phyloP scores from a whole-genome alignment of 2,888 invertebrate species.

The Pharmacophagus antenor region DNA sequence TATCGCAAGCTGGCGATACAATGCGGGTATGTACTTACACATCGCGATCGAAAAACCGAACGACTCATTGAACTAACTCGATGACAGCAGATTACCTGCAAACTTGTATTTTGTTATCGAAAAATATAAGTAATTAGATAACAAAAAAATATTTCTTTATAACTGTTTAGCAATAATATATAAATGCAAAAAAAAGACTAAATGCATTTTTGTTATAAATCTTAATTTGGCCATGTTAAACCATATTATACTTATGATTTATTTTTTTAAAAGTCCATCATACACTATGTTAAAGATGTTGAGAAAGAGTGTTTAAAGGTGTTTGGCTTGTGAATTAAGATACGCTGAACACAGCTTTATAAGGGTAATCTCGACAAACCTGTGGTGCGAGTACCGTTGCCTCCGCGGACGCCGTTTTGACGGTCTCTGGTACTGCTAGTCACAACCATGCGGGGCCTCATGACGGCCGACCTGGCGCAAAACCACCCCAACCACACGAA shows the following conservation, averaged over 20 bases:
- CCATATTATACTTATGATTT: too few relatives aligned
- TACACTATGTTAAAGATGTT: too few relatives aligned
- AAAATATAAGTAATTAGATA: too few relatives aligned
- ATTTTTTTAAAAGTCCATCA: too few relatives aligned
- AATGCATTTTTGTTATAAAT: too few relatives aligned
- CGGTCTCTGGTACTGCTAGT: slow-evolving; percentile 59
- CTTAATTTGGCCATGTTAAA: too few relatives aligned
- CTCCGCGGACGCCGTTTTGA: slow-evolving; percentile 72
- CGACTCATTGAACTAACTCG: not conserved
- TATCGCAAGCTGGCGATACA: slow-evolving; percentile 10
- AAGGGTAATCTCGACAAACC: slow-evolving; percentile 49
- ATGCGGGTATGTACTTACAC: slow-evolving; percentile 1
- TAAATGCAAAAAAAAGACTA: too few relatives aligned
- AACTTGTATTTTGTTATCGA: not conserved
- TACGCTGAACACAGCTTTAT: not conserved
- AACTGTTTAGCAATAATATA: too few relatives aligned
- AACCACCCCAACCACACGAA: slow-evolving; percentile 52
- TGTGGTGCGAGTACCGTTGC: slow-evolving; percentile 67
- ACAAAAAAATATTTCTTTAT: too few relatives aligned
- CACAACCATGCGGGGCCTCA: slow-evolving; percentile 65
- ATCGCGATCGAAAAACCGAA: not conserved
- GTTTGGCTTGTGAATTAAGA: not conserved
- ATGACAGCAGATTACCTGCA: not conserved
- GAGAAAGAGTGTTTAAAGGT: too few relatives aligned
- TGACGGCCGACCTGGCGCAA: slow-evolving; percentile 57